Percentiles rank a stretch among this genome's conserved stretches.
These are phyloP conservation scores for Hydrolagus affinis DNA, from an alignment of 2,113 vertebrate genomes.

Conservation along the genomic window DNA sequence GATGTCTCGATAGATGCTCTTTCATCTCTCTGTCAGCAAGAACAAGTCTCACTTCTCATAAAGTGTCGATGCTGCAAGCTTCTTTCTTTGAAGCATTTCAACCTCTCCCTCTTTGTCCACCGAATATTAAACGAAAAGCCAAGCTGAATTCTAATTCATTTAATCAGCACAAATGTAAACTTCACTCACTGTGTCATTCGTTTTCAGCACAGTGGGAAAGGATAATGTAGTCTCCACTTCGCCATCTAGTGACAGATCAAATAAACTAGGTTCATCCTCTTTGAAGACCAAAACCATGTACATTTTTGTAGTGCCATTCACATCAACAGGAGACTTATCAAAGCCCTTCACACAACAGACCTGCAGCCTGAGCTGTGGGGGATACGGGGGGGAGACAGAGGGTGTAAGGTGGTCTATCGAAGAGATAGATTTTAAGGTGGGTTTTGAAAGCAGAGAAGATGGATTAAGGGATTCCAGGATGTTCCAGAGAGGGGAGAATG, in stretches of 20 bases:
- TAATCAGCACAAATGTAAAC: not conserved
- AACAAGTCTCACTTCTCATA: conserved; percentile 7
- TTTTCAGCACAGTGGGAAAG: not conserved
- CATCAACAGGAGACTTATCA: no score
- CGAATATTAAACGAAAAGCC: not conserved
- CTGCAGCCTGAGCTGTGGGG: no score
- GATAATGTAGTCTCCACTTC: not conserved
- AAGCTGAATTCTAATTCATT: not conserved
- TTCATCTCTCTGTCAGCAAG: not conserved
- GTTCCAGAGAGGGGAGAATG: no score
- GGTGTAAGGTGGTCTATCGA: no score
- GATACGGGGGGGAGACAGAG: no score
- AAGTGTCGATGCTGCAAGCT: not conserved
- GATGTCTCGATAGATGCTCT: conserved; percentile 13
- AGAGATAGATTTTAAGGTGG: no score
- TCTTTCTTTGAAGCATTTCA: not conserved
- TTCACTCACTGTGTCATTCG: not conserved
- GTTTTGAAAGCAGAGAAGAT: no score
- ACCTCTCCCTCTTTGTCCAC: not conserved
- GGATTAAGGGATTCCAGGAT: not conserved
- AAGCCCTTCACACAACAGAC: no score
- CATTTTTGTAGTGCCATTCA: no score
- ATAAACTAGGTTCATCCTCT: not conserved
- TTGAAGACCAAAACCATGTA: not conserved
- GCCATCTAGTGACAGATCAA: not conserved